Conservation (phyloP, 2,888 invertebrate genomes). For the Agonum fuliginosum region DNA sequence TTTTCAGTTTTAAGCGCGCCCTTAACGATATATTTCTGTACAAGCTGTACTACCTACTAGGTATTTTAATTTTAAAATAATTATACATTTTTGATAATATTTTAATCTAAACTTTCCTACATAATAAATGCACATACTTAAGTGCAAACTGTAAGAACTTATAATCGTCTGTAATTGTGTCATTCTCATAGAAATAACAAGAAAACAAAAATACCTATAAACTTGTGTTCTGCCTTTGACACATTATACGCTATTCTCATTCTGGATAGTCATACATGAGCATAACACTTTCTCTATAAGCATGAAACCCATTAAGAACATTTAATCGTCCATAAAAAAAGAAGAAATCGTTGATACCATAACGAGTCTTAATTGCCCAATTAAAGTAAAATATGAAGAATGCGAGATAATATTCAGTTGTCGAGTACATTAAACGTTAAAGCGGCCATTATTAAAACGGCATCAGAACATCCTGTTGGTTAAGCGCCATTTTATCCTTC, state of each 20-base stretch:
- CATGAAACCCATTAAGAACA: constrained; percentile 28
- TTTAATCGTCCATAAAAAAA: constrained; percentile 51
- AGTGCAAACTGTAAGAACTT: no score
- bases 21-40: no score
- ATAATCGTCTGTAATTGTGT: no score
- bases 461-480: constrained; percentile 50
- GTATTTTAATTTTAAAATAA: no score
- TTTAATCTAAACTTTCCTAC: no score
- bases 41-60: no score
- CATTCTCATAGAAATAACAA: no score
- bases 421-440: constrained; percentile 47
- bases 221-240: no score
- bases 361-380: constrained; percentile 57
- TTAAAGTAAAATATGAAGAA: constrained; percentile 55
- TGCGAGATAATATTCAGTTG: constrained; percentile 54
- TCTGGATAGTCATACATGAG: constrained; percentile 15
- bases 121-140: no score
- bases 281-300: constrained; percentile 33
- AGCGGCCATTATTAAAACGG: constrained; percentile 50
- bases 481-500: constrained; percentile 40
- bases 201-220: no score
- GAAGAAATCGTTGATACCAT: constrained; percentile 55
- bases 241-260: not conserved
- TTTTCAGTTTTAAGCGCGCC: no score
- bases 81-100: no score